Evolutionary conservation across 2,797 vertebrate species (phyloP), one percentile per base, ranked within the genome.

Genomic region (Denticeps clupeoides): DNA sequence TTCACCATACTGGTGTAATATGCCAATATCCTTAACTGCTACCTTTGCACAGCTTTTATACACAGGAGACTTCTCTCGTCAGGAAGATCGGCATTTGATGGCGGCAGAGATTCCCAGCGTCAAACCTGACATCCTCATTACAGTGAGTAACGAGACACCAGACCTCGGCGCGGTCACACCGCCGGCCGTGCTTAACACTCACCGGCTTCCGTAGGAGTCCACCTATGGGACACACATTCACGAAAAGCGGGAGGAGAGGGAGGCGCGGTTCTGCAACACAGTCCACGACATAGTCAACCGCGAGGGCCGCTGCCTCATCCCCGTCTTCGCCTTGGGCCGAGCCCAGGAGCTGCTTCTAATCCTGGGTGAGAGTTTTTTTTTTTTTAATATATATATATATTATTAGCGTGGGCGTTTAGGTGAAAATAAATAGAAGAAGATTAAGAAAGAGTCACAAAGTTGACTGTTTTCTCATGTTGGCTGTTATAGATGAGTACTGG

Each of bases 51-150:
- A 97, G 93, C 67, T 96, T 55, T 65, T 97, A 55, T 98, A 94
- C 52, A 96, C 92, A 3, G 93, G 93, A 26, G 93, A 94, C 62
- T 97, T 97, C 77, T 98, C 91, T 33, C 89, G 93, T 47, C 91
- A 95, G 66, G 92, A 95, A 72, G 91, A 97, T 61, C 71, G 93
- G 56, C 93, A 97, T 56, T 78, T 95, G 66, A 97, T 97, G 91
- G 93, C 91, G 41, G 91, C 93, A 22, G 91, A 96, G 75, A 97
- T 97, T 67, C 92, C 91, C 19, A 96, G 91, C 13, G 89, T 97
- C 60, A 95, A 94, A 67, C 92, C 92, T 0, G 93, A 97, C 67
- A 96, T 97, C 71, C 87, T 97, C 40, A 95, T 97, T 56, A 84
- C 77, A 1, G 81, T 83, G 51, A 74, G 73, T 65, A n/a, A 16